Evolutionary conservation across 2,888 invertebrate species (phyloP).

Genomic region (Schizaphis graminum): DNA sequence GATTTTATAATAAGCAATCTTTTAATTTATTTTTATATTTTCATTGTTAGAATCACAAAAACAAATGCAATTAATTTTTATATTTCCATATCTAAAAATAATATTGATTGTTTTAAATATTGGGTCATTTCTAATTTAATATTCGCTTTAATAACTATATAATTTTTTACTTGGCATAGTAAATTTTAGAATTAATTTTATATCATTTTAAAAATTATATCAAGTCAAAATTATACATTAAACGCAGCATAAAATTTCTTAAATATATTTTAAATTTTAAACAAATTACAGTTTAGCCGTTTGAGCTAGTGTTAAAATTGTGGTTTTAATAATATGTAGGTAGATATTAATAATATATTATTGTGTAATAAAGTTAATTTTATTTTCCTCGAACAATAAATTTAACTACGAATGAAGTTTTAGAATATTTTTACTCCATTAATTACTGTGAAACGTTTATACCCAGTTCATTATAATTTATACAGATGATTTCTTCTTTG

Average conservation of each 20-base stretch:
- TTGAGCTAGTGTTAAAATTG: not conserved
- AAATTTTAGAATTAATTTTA: not conserved
- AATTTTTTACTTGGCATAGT: not conserved
- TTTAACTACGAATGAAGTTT: not conserved
- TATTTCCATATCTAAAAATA: not conserved
- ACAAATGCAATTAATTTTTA: not conserved
- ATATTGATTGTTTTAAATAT: not conserved
- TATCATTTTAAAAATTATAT: not conserved
- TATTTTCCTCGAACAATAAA: not conserved
- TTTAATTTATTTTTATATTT: not conserved
- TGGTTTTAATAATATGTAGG: not conserved
- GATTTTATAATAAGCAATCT: not conserved
- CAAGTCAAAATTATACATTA: too few relatives aligned
- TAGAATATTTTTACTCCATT: not conserved
- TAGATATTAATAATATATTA: not conserved
- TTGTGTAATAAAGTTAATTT: not conserved
- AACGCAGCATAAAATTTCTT: not conserved
- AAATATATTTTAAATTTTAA: not conserved
- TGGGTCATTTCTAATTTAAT: not conserved
- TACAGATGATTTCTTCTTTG: not conserved
- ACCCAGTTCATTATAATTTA: not conserved
- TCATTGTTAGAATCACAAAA: not conserved
- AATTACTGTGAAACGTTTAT: not conserved
- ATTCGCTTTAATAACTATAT: not conserved
- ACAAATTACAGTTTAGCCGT: not conserved